Base-by-base conservation (phyloP, 2,888 invertebrate genomes). In the Scaeva pyrastri region DNA sequence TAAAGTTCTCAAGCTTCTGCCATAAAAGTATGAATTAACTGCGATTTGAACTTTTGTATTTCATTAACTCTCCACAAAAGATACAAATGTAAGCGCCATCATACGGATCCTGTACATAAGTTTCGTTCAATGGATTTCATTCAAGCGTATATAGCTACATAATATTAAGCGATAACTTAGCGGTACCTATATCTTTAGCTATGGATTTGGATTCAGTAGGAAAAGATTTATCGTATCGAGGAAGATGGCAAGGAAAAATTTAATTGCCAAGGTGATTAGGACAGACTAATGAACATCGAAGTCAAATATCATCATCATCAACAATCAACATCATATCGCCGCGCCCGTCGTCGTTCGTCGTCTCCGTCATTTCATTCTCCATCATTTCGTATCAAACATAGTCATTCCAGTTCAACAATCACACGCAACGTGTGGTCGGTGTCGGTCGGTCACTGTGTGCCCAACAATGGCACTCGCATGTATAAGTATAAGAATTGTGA, bases 221-320 rank as follows among this genome's bases (percentile, higher is more conserved):
- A 64, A 66, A 74, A 77, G 81, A 81, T 85, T 80, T 85, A 85
- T 85, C 58, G 55, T 85, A 85, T 85, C 58, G 55, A 58, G 39
- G 43, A 66, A 74, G 43, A 58, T 66, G 74, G 48, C 48, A 58
- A 70, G 66, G 66, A 74, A 73, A 31, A 75, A 87, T 87, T 82
- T 82, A 87, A 87, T 87, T 87, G 86, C 86, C 82, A 82, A 87
- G 82, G 86, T 87, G 86, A 87, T 87, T 87, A 87, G 82, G 81
- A 39, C 78, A 78, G 66, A 82, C 86, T 87, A 82, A 86, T 86
- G 82, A 86, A 82, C 82, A 87, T 78, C 78, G 86, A 86, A 86
- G 86, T 81, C 86, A 86, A 86, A 86, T 86, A 86, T 86, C 81
- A 86, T 86, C 86, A 60, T 60, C 86, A 86, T 86, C 86, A 86